Conservation (phyloP, 2,113 vertebrate genomes). For the Hystrix brachyura region DNA sequence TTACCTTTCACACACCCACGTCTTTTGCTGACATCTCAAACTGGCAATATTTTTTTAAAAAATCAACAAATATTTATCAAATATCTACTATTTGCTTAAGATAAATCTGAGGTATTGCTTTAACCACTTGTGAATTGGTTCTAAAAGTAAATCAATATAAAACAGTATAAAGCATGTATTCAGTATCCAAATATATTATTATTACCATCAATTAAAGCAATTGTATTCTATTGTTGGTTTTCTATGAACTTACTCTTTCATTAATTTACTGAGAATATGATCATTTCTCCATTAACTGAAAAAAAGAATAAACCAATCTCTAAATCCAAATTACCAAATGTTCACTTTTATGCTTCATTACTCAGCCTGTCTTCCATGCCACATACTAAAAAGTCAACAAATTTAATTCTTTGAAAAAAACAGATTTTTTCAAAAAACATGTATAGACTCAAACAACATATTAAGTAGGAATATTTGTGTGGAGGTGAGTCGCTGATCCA, state of each 20-base stretch:
- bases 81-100: conserved; percentile 1
- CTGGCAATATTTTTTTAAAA: neutral
- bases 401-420: conserved; percentile 45
- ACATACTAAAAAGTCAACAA: neutral
- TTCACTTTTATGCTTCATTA: conserved; percentile 14
- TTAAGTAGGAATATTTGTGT: neutral
- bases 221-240: neutral
- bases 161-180: neutral
- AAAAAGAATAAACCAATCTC: conserved; percentile 34
- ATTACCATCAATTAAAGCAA: neutral
- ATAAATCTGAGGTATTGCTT: conserved; percentile 24
- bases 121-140: neutral
- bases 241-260: conserved; percentile 17
- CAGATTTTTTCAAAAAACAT: neutral
- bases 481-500: neutral
- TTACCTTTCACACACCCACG: neutral
- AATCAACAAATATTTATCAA: neutral
- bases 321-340: neutral
- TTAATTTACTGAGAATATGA: conserved; percentile 48
- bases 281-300: conserved; percentile 22
- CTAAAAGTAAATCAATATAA: conserved; percentile 29
- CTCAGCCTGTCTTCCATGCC: neutral
- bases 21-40: neutral
- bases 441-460: neutral
- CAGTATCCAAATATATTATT: conserved; percentile 9